Base-by-base conservation (phyloP, 2,113 vertebrate genomes). In the Catagonus wagneri region DNA sequence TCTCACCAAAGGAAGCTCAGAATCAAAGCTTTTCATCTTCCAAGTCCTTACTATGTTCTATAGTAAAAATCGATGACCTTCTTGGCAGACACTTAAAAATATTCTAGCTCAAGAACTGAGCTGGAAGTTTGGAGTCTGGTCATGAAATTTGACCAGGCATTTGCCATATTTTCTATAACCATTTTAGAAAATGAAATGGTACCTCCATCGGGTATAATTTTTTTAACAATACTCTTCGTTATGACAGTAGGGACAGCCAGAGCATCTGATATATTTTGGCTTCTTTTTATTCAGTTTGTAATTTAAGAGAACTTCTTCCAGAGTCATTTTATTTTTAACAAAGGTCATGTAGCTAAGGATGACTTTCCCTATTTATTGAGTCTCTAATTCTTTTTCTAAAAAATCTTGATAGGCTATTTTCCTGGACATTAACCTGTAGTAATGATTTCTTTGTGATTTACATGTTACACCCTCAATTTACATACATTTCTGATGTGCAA, bases 391-490 rank as follows among this genome's bases (percentile, higher is more conserved):
- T 68, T 84, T 92, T 76, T 66, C 44, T 44, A 44, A 22, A 90
- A 89, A 89, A 39, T 86, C 72, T 90, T 90, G 71, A 97, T 86
- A 89, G 87, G 76, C 10, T 52, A 86, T 95, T 97, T 97, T 95
- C 68, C 76, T 0, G 1, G 68, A 96, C 93, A 95, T 97, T 96
- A 89, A 95, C 84, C 52, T 78, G 25, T 93, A 60, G 83, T 89
- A 87, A 98, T 90, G 75, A 90, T 93, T 94, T 96, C 54, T 80
- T 96, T 86, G 69, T 97, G 94, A 96, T 96, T 95, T 93, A 95
- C 95, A 60, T 89, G 87, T 85, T 92, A 93, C 1, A n/a, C 14
- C 63, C 56, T 71, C 66, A 88, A 86, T 97, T 95, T 96, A 39
- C 72, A 93, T 93, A 76, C 87, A 75, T 97, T 90, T 94, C 25